Base-by-base conservation (phyloP, 2,113 vertebrate genomes). In the Brachypteracias leptosomus region DNA sequence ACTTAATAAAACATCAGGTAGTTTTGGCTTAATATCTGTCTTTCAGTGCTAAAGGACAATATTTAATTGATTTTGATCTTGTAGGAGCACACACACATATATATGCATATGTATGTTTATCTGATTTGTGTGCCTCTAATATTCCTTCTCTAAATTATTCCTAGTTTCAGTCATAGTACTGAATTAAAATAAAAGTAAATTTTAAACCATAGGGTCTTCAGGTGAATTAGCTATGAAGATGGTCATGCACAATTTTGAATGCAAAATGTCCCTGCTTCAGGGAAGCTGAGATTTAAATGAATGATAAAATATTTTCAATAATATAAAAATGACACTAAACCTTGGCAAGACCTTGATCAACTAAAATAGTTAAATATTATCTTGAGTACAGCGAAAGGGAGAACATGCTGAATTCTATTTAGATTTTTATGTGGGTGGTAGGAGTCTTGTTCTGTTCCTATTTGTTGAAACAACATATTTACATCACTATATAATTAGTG, bases 391-490 rank as follows among this genome's bases (percentile, higher is more conserved):
- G 24, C 24, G 31, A 89, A 84, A 80, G 49, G 22, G 15, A 90
- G 24, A 73, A 66, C 22, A 73, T 63, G 16, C 6, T 90, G 44
- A 71, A 86, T 77, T 83, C 16, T 90, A 52, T 67, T 89, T 87
- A 75, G 55, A 71, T 20, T 72, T 83, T 79, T 62, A 42, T 33
- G 46, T 74, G 51, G 46, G 67, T 1, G 3, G 40, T 36, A 70
- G 28, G 58, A 88, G 24, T 81, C 76, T 68, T 89, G 25, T 88
- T 79, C 46, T 67, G 12, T 47, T 83, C 51, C 28, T 70, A 33
- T 78, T 95, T 89, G 81, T 91, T 96, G 71, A 91, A 91, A 91
- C 36, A 95, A 89, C 71, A 14, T 92, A 91, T 91, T 96, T 93
- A 77, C 58, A 85, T 80, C 0, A 0, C 40, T 66, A 15, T 62